A percentile compares a stretch with the other conserved stretches of the same genome.
phyloP scores from a whole-genome alignment of 2,888 invertebrate species.

The Latrodectus elegans region DNA sequence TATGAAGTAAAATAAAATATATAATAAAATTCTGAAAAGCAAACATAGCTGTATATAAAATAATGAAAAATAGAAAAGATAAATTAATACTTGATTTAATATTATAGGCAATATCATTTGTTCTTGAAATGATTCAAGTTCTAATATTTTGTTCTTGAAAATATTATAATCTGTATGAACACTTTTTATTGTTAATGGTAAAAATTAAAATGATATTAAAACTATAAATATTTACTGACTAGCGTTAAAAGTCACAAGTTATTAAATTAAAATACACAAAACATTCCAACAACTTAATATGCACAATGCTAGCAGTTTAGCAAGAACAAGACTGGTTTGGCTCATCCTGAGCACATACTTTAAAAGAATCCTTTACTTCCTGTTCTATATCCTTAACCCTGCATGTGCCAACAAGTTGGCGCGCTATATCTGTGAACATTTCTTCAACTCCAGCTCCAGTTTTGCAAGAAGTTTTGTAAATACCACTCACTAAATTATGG shows the following conservation, averaged over 20 bases:
- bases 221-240: neutral
- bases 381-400: conserved; percentile 85
- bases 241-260: neutral
- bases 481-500: conserved; percentile 89
- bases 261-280: neutral
- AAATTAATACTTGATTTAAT: no score
- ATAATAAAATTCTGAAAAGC: no score
- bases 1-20: no score
- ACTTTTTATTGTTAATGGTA: no score
- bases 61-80: no score
- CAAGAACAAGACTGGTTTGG: conserved; percentile 65
- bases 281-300: conserved; percentile 3
- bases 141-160: no score
- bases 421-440: conserved; percentile 92
- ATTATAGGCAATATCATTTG: no score
- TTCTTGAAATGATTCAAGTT: no score
- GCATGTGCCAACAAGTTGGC: conserved; percentile 85
- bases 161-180: no score
- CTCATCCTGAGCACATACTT: conserved; percentile 68
- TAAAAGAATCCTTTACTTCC: conserved; percentile 71
- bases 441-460: conserved; percentile 88
- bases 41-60: no score
- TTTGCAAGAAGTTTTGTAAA: conserved; percentile 92
- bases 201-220: no score
- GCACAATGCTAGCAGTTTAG: conserved; percentile 6